A percentile compares a stretch with the other conserved stretches of the same genome.
Conservation (phyloP, 1,140 invertebrate species). For the Gryllus bimaculatus region DNA sequence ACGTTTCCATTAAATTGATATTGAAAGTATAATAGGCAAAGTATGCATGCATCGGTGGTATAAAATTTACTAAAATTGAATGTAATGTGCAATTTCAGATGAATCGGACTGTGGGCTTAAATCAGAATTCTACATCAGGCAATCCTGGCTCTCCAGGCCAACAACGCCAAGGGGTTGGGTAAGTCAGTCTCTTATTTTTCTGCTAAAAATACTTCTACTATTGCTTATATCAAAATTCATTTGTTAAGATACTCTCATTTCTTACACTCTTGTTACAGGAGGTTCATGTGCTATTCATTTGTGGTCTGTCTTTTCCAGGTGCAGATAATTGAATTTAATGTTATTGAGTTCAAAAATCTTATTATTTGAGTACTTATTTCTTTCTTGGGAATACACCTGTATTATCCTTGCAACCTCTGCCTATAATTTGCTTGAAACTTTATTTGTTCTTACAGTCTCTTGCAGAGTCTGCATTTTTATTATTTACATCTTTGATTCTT, state of each 20-base stretch:
- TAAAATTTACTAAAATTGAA: neutral
- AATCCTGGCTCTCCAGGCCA: neutral
- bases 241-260: too few species aligned
- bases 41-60: too few species aligned
- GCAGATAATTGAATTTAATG: neutral
- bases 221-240: too few species aligned
- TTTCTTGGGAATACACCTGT: neutral
- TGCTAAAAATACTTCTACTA: too few species aligned
- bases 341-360: neutral
- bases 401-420: neutral
- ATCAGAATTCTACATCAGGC: neutral
- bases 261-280: neutral
- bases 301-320: conserved; percentile 6
- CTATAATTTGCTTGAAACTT: neutral
- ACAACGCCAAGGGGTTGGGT: neutral
- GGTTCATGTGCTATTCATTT: neutral
- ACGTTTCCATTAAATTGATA: too few species aligned
- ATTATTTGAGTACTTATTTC: neutral
- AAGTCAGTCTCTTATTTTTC: neutral
- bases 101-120: neutral
- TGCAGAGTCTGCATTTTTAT: neutral
- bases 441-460: neutral
- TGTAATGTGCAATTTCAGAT: neutral
- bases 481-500: neutral
- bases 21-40: too few species aligned